Conservation (phyloP, 2,797 vertebrate species). For the Novumbra hubbsi region DNA sequence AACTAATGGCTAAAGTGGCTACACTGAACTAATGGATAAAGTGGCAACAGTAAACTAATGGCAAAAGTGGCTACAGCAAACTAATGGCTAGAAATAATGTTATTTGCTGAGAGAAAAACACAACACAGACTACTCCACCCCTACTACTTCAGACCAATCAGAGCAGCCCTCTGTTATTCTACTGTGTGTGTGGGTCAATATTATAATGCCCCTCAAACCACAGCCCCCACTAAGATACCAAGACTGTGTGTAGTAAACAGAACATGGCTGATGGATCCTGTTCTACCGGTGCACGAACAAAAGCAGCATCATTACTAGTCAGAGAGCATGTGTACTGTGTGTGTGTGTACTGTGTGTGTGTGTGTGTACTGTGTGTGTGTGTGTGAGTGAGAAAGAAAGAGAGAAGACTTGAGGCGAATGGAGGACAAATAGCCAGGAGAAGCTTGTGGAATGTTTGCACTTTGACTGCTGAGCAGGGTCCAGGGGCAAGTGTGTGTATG, state of each 20-base stretch:
- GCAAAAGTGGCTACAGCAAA: no score
- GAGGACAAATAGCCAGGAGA: constrained; percentile 55
- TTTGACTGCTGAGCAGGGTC: constrained; percentile 40
- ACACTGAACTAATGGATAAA: no score
- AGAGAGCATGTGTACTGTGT: neutral
- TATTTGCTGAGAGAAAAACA: neutral
- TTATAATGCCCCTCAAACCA: neutral
- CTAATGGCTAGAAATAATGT: no score
- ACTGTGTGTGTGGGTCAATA: neutral
- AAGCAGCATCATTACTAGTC: neutral
- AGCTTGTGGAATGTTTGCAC: constrained; percentile 61
- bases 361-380: neutral
- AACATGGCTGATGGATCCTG: neutral
- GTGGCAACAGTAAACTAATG: no score
- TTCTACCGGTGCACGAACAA: neutral
- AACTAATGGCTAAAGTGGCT: no score
- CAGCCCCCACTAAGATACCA: neutral
- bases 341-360: neutral
- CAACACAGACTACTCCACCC: constrained; percentile 22
- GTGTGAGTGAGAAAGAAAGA: neutral
- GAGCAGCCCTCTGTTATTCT: constrained; percentile 45
- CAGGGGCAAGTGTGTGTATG: neutral
- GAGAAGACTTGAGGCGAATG: constrained; percentile 14
- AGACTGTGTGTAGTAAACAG: constrained; percentile 4
- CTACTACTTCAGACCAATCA: constrained; percentile 50